These are phyloP conservation scores for Bombus waltoni DNA, from an alignment of 1,140 invertebrate species.

Conservation along the genomic window DNA sequence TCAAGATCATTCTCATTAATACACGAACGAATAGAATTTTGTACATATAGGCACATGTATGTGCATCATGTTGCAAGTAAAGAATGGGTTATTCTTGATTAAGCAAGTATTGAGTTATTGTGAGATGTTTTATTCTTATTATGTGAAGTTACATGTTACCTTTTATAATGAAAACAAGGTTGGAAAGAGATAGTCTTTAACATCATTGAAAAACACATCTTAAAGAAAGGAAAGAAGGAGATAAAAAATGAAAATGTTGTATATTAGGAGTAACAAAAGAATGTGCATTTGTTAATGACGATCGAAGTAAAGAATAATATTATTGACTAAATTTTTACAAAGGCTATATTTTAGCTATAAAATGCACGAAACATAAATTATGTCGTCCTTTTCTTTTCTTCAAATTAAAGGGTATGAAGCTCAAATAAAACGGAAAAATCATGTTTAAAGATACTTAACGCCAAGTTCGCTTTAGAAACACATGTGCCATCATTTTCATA, in stretches of 20 bases:
- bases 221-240: constrained; percentile 4
- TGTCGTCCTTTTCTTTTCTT: constrained; percentile 19
- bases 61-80: constrained; percentile 10
- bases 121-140: constrained; percentile 33
- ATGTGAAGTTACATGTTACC: constrained; percentile 13
- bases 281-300: constrained; percentile 51
- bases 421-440: constrained; percentile 58
- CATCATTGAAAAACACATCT: constrained; percentile 25
- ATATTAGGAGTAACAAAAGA: constrained; percentile 30
- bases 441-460: constrained; percentile 57
- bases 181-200: constrained; percentile 12
- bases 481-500: constrained; percentile 70
- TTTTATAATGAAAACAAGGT: constrained; percentile 11
- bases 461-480: constrained; percentile 65
- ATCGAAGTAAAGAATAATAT: constrained; percentile 27
- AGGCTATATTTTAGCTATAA: constrained; percentile 34
- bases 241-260: background rate
- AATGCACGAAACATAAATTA: constrained; percentile 29
- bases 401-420: constrained; percentile 53
- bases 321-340: constrained; percentile 57
- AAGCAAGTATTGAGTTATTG: constrained; percentile 37
- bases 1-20: constrained; percentile 57
- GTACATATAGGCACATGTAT: constrained; percentile 32
- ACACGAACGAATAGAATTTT: constrained; percentile 28
- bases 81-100: constrained; percentile 30